Percentiles rank a stretch among this genome's conserved stretches.
Evolutionary conservation across 1,140 invertebrate genomes (phyloP).

Genomic region (Anastatus disparis): DNA sequence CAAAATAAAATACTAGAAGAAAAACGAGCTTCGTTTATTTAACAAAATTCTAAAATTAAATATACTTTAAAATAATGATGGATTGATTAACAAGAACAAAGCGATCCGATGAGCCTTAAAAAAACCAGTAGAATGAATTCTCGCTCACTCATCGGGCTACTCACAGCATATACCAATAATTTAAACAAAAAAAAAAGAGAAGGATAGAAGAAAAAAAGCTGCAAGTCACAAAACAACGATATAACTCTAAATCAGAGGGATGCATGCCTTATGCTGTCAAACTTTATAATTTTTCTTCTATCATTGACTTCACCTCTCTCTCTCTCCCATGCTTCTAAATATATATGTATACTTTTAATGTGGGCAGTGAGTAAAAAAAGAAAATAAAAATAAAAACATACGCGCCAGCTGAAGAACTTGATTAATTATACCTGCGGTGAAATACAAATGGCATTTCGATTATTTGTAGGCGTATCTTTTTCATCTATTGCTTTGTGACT

Average conservation of each 20-base stretch:
- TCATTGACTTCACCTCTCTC: conserved; percentile 15
- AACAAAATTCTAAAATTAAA: no score
- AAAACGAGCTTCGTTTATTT: no score
- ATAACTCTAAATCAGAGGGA: conserved; percentile 20
- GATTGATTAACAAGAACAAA: conserved; percentile 17
- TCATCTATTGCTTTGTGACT: conserved; percentile 31
- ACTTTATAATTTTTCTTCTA: conserved; percentile 39
- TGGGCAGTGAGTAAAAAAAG: not conserved
- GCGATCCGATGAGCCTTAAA: not conserved
- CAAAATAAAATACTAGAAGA: no score
- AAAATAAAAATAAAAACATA: no score
- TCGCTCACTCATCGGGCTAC: conserved; percentile 34
- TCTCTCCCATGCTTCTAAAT: no score
- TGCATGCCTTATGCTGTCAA: conserved; percentile 39
- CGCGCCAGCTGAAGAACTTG: conserved; percentile 33
- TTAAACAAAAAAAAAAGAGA: no score
- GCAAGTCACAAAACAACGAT: conserved; percentile 38
- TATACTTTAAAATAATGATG: not conserved
- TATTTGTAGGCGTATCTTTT: conserved; percentile 31
- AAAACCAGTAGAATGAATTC: conserved; percentile 12
- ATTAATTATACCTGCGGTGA: conserved; percentile 23
- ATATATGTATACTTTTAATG: conserved; percentile 17
- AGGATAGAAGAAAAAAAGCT: no score
- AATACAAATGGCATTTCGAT: conserved; percentile 13
- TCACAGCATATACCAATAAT: conserved; percentile 6